Base-by-base conservation (phyloP, 2,888 invertebrate species). In the Agrotis puta region DNA sequence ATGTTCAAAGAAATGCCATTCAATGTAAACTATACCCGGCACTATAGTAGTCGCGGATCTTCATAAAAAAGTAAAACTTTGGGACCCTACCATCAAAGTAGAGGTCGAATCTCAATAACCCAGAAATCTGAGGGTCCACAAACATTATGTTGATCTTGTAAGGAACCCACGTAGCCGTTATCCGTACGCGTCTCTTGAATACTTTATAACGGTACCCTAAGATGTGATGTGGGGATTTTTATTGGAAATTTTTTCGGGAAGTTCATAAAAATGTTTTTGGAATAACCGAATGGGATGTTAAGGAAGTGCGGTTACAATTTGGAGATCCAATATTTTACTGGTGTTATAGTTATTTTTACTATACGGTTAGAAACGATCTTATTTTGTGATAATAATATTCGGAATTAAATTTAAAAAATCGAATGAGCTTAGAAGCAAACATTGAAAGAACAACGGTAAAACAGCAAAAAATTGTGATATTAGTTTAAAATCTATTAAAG, bases 101-200 rank as follows among this genome's bases (percentile, higher is more conserved):
- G 57, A 71, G 77, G 79, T 71, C 76, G 72, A 70, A 77, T 53
- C 66, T 67, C 76, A 70, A 85, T 86, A 83, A 78, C 79, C 70
- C 75, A 77, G 62, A 80, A 82, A 83, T 82, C 83, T 65, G 76
- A 77, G 76, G 71, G 51, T 27, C 65, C 66, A 69, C 39, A 53
- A 77, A 80, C 79, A 83, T 86, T 81, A 85, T 77, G 77, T 79
- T 74, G 79, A 83, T 84, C 81, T 78, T 85, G 85, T 85, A 87
- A 81, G 76, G 70, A 71, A 81, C 79, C 85, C 87, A 87, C 86
- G 88, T 87, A 73, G 53, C 51, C 58, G 64, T 79, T 72, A 76
- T 48, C 57, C 67, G 63, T 50, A 57, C 68, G 48, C 71, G 66
- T 64, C 69, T 22, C 65, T 53, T 85, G 85, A 85, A 83, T 83